These are phyloP conservation scores for Hylaeus volcanicus DNA, from an alignment of 1,140 invertebrate species.

Conservation along the genomic window DNA sequence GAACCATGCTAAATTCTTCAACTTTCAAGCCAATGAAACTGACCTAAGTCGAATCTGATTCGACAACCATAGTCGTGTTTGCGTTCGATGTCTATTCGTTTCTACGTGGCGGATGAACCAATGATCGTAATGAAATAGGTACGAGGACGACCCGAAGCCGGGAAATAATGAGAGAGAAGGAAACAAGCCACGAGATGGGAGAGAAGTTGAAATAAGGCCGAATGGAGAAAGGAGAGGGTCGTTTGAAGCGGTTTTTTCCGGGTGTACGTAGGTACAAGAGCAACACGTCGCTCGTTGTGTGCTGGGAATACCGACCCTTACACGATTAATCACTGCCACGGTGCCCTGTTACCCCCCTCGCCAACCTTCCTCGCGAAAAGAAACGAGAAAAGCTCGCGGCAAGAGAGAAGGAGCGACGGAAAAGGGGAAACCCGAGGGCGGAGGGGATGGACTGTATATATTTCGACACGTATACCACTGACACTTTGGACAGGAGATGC, in stretches of 20 bases:
- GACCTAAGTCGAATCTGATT: background rate
- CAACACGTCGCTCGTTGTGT: slow-evolving; percentile 67
- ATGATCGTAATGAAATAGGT: background rate
- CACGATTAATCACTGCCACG: slow-evolving; percentile 68
- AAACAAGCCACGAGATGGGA: background rate
- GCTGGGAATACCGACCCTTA: slow-evolving; percentile 59
- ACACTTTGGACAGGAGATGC: slow-evolving; percentile 65
- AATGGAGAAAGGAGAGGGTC: slow-evolving; percentile 38
- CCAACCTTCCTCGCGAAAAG: slow-evolving; percentile 33
- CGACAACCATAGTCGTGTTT: background rate
- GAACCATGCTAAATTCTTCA: too few relatives aligned
- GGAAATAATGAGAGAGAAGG: slow-evolving; percentile 20
- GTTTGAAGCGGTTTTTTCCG: slow-evolving; percentile 52
- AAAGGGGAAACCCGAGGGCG: too few relatives aligned
- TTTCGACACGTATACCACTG: slow-evolving; percentile 65
- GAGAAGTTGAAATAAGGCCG: slow-evolving; percentile 35
- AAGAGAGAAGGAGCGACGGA: background rate
- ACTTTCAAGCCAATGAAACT: too few relatives aligned
- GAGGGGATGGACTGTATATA: slow-evolving; percentile 54
- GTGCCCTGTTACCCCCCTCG: slow-evolving; percentile 10
- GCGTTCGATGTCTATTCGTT: too few relatives aligned
- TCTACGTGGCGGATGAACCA: background rate
- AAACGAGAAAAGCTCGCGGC: slow-evolving; percentile 47
- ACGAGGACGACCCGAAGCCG: background rate
- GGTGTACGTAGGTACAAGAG: slow-evolving; percentile 50